Evolutionary conservation across 2,797 vertebrate species (phyloP), one percentile per base, ranked within the genome.

Genomic region (Chromobotia macracanthus): DNA sequence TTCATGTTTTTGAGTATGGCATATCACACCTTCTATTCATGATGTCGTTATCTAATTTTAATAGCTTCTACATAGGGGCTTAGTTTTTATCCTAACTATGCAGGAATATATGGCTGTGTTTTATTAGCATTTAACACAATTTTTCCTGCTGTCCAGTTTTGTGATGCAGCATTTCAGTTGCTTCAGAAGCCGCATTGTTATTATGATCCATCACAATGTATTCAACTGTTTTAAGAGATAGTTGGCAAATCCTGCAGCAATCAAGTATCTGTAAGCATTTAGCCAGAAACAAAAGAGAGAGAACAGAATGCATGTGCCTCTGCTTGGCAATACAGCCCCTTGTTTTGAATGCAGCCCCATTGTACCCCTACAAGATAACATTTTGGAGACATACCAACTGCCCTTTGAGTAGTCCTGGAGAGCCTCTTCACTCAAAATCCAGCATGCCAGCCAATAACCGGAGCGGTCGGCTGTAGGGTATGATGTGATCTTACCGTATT

Each of bases 301-400:
- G 72, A 67, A 53, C 46, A 75, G 72, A 77, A 55, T 84, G 85
- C 86, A 87, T 87, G 86, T 75, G 80, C 69, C 78, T 81, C 55
- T 81, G 72, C 84, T 83, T 83, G 84, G 79, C 80, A 82, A 77
- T 63, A 55, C 46, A 77, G 78, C 74, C 69, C 70, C 76, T 63
- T 80, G 60, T 82, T 77, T 81, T 84, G 85, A 86, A 86, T 86
- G 86, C 80, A 81, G 84, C 86, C 84, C 79, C 76, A 44, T 66
- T 63, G 60, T 69, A 72, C 60, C 82, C 77, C 70, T 70, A 60
- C 72, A 63, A 55, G 18, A 56, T 25, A 65, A 53, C 1, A 16
- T 16, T 64, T 56, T 31, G 41, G 25, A 76, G 61, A 83, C 28
- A 56, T 67, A 55, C 61, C 48, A 13, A 48, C 41, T 80, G 70